Evolutionary conservation across 1,140 invertebrate genomes (phyloP).

Genomic region (Heterodera schachtii): DNA sequence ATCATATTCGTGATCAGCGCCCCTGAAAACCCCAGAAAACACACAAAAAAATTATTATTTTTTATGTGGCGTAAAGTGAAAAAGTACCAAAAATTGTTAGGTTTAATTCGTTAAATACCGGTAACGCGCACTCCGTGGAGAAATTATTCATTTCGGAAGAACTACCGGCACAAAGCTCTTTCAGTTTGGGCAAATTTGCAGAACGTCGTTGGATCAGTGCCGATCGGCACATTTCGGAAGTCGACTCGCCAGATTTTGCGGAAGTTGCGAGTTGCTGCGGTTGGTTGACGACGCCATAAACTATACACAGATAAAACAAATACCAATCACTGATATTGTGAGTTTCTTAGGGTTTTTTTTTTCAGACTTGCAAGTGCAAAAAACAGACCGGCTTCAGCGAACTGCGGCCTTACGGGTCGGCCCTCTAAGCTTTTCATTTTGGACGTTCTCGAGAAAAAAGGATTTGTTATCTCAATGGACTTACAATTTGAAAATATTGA

Average conservation of each 20-base stretch:
- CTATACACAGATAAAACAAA: slow-evolving; percentile 2
- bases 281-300: not conserved
- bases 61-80: too few species aligned
- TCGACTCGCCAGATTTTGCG: not conserved
- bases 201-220: slow-evolving; percentile 61
- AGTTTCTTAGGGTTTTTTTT: too few species aligned
- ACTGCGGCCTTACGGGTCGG: slow-evolving; percentile 22
- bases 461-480: not conserved
- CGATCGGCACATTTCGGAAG: slow-evolving; percentile 49
- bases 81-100: slow-evolving; percentile 1
- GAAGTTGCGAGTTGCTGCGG: not conserved
- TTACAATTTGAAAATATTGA: not conserved
- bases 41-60: too few species aligned
- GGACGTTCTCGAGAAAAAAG: not conserved
- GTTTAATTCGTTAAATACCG: slow-evolving; percentile 20
- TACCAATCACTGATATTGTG: not conserved
- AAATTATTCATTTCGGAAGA: slow-evolving; percentile 30
- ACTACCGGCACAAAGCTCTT: slow-evolving; percentile 40
- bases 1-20: too few species aligned
- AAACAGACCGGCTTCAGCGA: slow-evolving; percentile 39
- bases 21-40: too few species aligned
- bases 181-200: slow-evolving; percentile 57
- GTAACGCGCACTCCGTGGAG: not conserved
- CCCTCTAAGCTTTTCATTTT: not conserved
- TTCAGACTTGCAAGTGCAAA: not conserved